These are phyloP conservation scores for Suillia variegata DNA, from an alignment of 2,888 invertebrate species.

Conservation along the genomic window DNA sequence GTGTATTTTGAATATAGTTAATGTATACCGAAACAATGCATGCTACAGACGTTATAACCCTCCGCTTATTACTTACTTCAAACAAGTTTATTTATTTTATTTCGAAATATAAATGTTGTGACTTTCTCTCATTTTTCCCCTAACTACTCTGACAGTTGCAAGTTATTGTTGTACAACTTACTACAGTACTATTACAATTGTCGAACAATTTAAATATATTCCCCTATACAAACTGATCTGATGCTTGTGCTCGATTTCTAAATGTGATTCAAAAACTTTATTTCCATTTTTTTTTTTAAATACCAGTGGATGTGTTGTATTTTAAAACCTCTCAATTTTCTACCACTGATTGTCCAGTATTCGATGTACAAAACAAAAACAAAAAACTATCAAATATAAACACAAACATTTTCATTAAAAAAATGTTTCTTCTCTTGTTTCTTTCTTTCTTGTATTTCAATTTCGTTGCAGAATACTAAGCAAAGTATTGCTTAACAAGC, in stretches of 20 bases:
- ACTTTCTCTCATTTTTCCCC: too few species aligned
- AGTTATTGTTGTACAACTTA: neutral
- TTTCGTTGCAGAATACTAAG: conserved; percentile 55
- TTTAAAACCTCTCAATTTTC: neutral
- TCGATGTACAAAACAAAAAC: conserved; percentile 10
- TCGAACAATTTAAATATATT: too few species aligned
- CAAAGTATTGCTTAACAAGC: conserved; percentile 60
- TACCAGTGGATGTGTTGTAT: too few species aligned
- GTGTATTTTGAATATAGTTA: too few species aligned
- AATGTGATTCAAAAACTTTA: too few species aligned
- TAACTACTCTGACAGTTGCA: neutral
- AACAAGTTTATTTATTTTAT: neutral
- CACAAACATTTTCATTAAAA: conserved; percentile 1
- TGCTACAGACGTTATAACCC: conserved; percentile 12
- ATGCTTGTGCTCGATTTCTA: neutral
- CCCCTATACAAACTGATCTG: neutral
- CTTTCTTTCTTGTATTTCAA: conserved; percentile 29
- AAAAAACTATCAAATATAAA: conserved; percentile 13
- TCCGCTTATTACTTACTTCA: conserved; percentile 13
- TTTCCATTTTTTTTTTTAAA: too few species aligned
- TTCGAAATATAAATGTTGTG: neutral
- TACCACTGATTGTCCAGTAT: neutral
- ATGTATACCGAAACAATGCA: too few species aligned
- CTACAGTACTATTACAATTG: neutral
- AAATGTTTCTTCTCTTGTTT: conserved; percentile 23